phyloP scores from a whole-genome alignment of 2,888 invertebrate species.

The Patella caerulea region DNA sequence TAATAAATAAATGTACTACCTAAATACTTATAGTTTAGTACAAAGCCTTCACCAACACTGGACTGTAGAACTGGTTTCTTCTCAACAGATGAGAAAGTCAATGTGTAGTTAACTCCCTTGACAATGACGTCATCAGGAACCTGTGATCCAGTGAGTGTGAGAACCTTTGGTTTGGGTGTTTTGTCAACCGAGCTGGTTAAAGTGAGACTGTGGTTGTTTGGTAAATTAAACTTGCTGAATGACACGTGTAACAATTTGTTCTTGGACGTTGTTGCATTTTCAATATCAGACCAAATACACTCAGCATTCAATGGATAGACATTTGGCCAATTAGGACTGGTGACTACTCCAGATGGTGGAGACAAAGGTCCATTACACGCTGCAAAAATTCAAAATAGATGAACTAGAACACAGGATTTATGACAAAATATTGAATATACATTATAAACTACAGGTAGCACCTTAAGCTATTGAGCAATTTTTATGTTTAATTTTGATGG shows the following conservation, averaged over 20 bases:
- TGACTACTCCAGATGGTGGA: constrained; percentile 69
- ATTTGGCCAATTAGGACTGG: constrained; percentile 78
- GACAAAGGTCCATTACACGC: constrained; percentile 14
- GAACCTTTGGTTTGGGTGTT: neutral
- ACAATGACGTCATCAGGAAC: constrained; percentile 5
- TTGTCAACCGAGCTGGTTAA: neutral
- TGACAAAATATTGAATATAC: too few relatives aligned
- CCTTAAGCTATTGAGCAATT: too few relatives aligned
- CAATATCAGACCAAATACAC: constrained; percentile 81
- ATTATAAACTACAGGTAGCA: too few relatives aligned
- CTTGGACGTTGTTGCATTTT: neutral
- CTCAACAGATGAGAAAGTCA: constrained; percentile 12
- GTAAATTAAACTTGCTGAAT: constrained; percentile 25
- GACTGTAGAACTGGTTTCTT: neutral
- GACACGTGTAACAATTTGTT: constrained; percentile 25
- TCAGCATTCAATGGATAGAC: constrained; percentile 75
- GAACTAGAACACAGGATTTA: too few relatives aligned
- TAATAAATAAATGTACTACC: neutral
- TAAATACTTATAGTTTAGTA: constrained; percentile 18
- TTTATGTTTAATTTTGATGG: too few relatives aligned
- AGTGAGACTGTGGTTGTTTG: constrained; percentile 26
- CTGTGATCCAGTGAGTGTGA: neutral
- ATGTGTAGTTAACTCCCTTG: neutral
- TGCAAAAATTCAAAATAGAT: neutral
- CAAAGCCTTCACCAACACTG: constrained; percentile 11